Evolutionary conservation across 92 coral and sea anemone genomes (phyloP).

Genomic region (Plumapathes pennacea): DNA sequence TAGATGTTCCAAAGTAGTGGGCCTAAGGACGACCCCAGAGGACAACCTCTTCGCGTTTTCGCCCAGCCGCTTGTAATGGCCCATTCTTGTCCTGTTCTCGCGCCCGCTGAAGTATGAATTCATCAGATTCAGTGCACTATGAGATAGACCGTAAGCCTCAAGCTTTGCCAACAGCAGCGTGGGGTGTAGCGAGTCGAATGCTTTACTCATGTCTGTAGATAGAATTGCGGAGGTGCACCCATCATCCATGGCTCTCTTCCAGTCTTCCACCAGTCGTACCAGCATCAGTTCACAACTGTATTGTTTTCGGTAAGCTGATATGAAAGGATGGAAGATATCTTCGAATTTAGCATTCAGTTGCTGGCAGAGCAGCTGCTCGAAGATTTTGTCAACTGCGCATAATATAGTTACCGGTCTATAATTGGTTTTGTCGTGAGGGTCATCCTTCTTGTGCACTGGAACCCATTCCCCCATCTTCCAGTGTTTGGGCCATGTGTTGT

Average conservation of each 20-base stretch:
- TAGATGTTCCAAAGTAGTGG: slow-evolving; percentile 56
- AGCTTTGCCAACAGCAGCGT: slow-evolving; percentile 35
- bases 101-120: slow-evolving; percentile 39
- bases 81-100: slow-evolving; percentile 25
- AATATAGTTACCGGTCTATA: slow-evolving; percentile 34
- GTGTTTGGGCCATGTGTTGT: too few species aligned
- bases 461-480: slow-evolving; percentile 42
- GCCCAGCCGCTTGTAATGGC: slow-evolving; percentile 25
- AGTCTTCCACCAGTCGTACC: slow-evolving; percentile 42
- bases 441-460: slow-evolving; percentile 37
- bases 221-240: slow-evolving; percentile 17
- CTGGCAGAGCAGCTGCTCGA: slow-evolving; percentile 9
- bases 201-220: slow-evolving; percentile 49
- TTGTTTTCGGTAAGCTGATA: slow-evolving; percentile 28
- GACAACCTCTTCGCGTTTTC: slow-evolving; percentile 31
- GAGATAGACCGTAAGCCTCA: slow-evolving; percentile 39
- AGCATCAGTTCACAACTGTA: slow-evolving; percentile 41
- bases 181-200: slow-evolving; percentile 59
- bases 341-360: slow-evolving; percentile 11
- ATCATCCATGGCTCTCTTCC: slow-evolving; percentile 26
- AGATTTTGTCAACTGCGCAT: slow-evolving; percentile 20
- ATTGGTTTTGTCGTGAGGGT: slow-evolving; percentile 19
- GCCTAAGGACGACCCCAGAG: slow-evolving; percentile 54
- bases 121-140: slow-evolving; percentile 17
- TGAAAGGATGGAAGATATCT: slow-evolving; percentile 13